Evolutionary conservation across 2,797 vertebrate genomes (phyloP).

Genomic region (Apodemus agrarius): DNA sequence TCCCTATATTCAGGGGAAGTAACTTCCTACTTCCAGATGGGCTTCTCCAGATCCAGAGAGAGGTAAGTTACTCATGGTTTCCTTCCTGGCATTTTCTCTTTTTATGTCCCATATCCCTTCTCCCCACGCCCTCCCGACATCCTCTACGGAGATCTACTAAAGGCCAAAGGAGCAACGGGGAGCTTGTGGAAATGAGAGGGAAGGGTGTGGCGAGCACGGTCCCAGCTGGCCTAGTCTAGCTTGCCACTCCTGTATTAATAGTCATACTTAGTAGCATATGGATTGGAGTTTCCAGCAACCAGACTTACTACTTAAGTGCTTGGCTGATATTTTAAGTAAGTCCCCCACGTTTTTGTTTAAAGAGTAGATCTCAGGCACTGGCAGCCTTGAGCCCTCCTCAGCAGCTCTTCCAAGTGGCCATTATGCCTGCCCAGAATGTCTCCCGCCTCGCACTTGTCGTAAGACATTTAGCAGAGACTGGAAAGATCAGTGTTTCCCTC

Average conservation of each 20-base stretch:
- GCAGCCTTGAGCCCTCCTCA: background rate
- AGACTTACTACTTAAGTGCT: conserved; percentile 22
- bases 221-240: background rate
- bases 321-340: conserved; percentile 19
- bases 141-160: background rate
- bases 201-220: background rate
- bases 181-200: background rate
- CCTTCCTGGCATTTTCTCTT: background rate
- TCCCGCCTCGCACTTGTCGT: background rate
- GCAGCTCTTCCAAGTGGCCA: background rate
- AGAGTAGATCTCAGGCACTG: conserved; percentile 44
- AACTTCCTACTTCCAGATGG: background rate
- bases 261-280: background rate
- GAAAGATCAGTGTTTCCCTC: background rate
- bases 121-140: background rate
- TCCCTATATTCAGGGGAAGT: background rate
- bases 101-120: background rate
- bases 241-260: background rate
- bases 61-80: background rate
- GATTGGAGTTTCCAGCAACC: background rate
- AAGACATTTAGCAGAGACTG: background rate
- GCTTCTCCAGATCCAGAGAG: background rate
- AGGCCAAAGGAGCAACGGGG: background rate
- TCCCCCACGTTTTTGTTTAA: conserved; percentile 22
- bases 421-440: background rate